These are phyloP conservation scores for Coranthus polyacanthus DNA, from an alignment of 2,797 vertebrate species.

Conservation along the genomic window DNA sequence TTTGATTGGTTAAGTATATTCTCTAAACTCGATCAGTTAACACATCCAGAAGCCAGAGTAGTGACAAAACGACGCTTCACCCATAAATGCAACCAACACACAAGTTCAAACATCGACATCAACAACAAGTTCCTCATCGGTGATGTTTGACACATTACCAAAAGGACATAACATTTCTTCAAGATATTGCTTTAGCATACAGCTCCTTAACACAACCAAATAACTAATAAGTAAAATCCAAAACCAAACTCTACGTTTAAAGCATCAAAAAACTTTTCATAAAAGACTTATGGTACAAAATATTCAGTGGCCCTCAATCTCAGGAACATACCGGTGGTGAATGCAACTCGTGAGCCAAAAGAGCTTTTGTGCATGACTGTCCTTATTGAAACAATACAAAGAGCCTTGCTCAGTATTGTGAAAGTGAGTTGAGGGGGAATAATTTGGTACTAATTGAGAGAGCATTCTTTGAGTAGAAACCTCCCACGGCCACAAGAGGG, in stretches of 20 bases:
- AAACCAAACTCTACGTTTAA: conserved; percentile 68
- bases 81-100: conserved; percentile 46
- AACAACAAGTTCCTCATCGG: conserved; percentile 27
- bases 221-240: conserved; percentile 48
- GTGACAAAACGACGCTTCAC: conserved; percentile 49
- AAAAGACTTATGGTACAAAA: conserved; percentile 70
- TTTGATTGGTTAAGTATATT: conserved; percentile 71
- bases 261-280: conserved; percentile 68
- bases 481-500: conserved; percentile 78
- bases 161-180: conserved; percentile 28
- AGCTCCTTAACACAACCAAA: conserved; percentile 43
- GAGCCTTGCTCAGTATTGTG: conserved; percentile 76
- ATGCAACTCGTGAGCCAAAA: conserved; percentile 74
- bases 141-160: conserved; percentile 34
- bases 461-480: conserved; percentile 74
- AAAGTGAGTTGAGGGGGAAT: conserved; percentile 80
- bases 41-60: conserved; percentile 47
- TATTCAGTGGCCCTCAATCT: conserved; percentile 67
- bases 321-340: conserved; percentile 67
- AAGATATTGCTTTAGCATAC: conserved; percentile 42
- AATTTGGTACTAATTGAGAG: conserved; percentile 79
- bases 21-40: conserved; percentile 57
- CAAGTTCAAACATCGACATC: conserved; percentile 20
- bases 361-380: conserved; percentile 79
- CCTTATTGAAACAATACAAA: conserved; percentile 80